A percentile compares a stretch with the other conserved stretches of the same genome.
These are phyloP conservation scores for Pinctada fucata DNA, from an alignment of 2,888 invertebrate species.

Conservation along the genomic window DNA sequence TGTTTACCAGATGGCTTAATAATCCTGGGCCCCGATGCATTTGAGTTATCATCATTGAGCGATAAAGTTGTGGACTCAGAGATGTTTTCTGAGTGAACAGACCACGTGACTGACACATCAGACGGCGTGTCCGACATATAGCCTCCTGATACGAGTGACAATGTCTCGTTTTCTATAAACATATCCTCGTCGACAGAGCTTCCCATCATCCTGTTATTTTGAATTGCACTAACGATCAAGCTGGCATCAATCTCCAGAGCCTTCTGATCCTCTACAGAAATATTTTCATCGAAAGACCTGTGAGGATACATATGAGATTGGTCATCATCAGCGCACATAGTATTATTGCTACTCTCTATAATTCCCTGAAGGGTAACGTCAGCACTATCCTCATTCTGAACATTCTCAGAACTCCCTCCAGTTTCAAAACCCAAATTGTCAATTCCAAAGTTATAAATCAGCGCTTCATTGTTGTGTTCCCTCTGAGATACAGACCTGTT, in stretches of 20 bases:
- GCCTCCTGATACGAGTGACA: constrained; percentile 86
- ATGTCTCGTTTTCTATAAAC: constrained; percentile 81
- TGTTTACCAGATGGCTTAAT: constrained; percentile 77
- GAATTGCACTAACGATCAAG: constrained; percentile 80
- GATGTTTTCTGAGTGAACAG: constrained; percentile 66
- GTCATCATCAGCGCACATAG: constrained; percentile 40
- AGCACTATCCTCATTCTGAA: constrained; percentile 51
- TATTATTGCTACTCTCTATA: constrained; percentile 33
- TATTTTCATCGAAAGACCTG: constrained; percentile 45
- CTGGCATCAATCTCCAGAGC: constrained; percentile 81
- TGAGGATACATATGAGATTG: constrained; percentile 21
- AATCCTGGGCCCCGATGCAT: constrained; percentile 77
- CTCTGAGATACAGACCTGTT: constrained; percentile 16
- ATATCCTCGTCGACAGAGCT: constrained; percentile 79
- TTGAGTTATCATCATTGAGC: constrained; percentile 38
- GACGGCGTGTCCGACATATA: constrained; percentile 82
- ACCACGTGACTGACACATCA: constrained; percentile 68
- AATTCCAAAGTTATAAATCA: constrained; percentile 15
- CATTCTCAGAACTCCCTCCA: constrained; percentile 61
- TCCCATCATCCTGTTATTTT: constrained; percentile 72
- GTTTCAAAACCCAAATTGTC: constrained; percentile 40
- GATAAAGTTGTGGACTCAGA: constrained; percentile 55
- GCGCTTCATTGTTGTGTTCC: constrained; percentile 20
- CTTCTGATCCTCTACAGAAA: constrained; percentile 76
- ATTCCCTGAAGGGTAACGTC: constrained; percentile 35